Evolutionary conservation across 2,888 invertebrate genomes (phyloP).

Genomic region (Caenorhabditis sulstoni): DNA sequence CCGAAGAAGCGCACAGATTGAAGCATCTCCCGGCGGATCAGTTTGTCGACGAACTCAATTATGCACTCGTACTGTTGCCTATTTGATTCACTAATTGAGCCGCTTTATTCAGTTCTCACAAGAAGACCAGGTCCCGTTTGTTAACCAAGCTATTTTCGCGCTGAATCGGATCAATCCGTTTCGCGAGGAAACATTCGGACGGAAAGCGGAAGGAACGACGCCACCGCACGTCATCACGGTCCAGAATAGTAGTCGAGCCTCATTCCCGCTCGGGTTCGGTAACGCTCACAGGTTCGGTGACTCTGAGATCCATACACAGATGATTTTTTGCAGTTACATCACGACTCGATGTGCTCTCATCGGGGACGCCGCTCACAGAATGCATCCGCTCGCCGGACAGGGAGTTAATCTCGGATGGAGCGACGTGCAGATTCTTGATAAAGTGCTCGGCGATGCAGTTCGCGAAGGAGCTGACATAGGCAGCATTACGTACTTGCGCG

Average conservation of each 20-base stretch:
- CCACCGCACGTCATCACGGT: slow-evolving; percentile 87
- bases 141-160: slow-evolving; percentile 74
- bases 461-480: slow-evolving; percentile 88
- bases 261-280: slow-evolving; percentile 93
- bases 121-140: slow-evolving; percentile 72
- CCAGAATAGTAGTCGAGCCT: slow-evolving; percentile 86
- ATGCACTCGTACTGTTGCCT: slow-evolving; percentile 86
- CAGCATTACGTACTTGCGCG: slow-evolving; percentile 86
- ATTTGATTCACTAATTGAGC: neutral
- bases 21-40: slow-evolving; percentile 86
- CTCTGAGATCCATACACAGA: neutral
- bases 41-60: slow-evolving; percentile 92
- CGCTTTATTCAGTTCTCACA: slow-evolving; percentile 78
- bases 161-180: slow-evolving; percentile 68
- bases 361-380: slow-evolving; percentile 87
- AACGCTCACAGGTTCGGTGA: slow-evolving; percentile 85
- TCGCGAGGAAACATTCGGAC: slow-evolving; percentile 81
- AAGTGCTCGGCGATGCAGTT: slow-evolving; percentile 86
- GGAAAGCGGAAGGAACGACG: slow-evolving; percentile 81
- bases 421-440: slow-evolving; percentile 88
- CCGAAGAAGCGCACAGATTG: slow-evolving; percentile 87
- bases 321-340: slow-evolving; percentile 85
- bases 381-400: slow-evolving; percentile 93
- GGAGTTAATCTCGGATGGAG: slow-evolving; percentile 98
- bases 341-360: slow-evolving; percentile 89